Percentiles rank a stretch among this genome's conserved stretches.
Conservation (phyloP, 2,797 vertebrate genomes). For the Spondyliosoma cantharus region DNA sequence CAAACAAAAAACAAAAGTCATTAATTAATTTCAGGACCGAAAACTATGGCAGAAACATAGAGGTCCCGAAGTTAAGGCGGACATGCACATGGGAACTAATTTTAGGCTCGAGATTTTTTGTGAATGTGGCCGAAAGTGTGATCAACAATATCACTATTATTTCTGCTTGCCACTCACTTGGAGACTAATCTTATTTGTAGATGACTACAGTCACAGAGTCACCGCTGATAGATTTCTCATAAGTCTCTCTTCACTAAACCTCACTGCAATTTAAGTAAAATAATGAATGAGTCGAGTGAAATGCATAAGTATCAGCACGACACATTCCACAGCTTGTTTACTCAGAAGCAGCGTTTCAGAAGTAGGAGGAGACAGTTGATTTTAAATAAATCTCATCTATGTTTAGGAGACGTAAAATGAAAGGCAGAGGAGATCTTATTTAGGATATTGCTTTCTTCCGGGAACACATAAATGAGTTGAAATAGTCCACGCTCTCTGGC, state of each 20-base stretch:
- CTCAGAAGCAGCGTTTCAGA: conserved; percentile 7
- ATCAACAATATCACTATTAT: neutral
- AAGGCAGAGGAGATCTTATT: conserved; percentile 60
- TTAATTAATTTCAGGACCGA: too few relatives aligned
- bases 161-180: neutral
- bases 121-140: neutral
- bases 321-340: conserved; percentile 17
- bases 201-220: conserved; percentile 12
- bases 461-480: conserved; percentile 56
- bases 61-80: neutral
- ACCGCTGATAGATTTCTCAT: neutral
- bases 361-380: conserved; percentile 9
- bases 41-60: too few relatives aligned
- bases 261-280: conserved; percentile 20
- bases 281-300: neutral
- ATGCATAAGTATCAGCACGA: conserved; percentile 2
- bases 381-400: conserved; percentile 54
- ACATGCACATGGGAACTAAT: neutral
- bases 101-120: neutral
- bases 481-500: conserved; percentile 47
- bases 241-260: conserved; percentile 8
- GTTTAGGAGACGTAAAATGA: conserved; percentile 59
- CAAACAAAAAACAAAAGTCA: too few relatives aligned
- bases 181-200: neutral
- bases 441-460: conserved; percentile 48